Evolutionary conservation across 2,888 invertebrate species (phyloP).

Genomic region (Dasysyrphus albostriatus): DNA sequence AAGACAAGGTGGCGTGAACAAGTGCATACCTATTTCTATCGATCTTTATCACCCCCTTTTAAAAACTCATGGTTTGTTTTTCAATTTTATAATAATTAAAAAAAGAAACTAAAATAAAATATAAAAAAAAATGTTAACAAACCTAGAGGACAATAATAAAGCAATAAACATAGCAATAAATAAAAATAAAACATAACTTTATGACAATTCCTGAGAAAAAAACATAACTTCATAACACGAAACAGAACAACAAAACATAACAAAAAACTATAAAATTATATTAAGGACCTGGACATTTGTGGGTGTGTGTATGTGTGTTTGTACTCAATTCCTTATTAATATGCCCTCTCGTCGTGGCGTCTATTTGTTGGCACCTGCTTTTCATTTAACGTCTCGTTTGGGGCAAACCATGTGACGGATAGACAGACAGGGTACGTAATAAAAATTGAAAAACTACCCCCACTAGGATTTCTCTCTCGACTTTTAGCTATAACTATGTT

Average conservation of each 20-base stretch:
- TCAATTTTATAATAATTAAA: slow-evolving; percentile 1
- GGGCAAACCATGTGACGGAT: slow-evolving; percentile 56
- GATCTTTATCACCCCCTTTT: background rate
- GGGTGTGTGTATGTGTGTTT: background rate
- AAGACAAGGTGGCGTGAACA: too few species aligned
- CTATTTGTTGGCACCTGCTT: slow-evolving; percentile 74
- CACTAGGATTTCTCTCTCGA: slow-evolving; percentile 42
- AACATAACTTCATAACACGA: slow-evolving; percentile 46
- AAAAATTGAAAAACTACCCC: slow-evolving; percentile 64
- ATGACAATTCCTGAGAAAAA: slow-evolving; percentile 61
- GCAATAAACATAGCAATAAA: slow-evolving; percentile 64
- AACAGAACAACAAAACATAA: slow-evolving; percentile 11
- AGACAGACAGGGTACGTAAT: slow-evolving; percentile 49
- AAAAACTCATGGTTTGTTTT: background rate
- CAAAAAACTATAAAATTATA: background rate
- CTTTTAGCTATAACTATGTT: background rate
- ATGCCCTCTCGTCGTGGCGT: slow-evolving; percentile 55
- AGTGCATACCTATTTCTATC: background rate
- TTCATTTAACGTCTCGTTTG: slow-evolving; percentile 59
- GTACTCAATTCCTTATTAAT: slow-evolving; percentile 61
- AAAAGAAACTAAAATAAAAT: slow-evolving; percentile 22
- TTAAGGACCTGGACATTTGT: slow-evolving; percentile 16
- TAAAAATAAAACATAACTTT: slow-evolving; percentile 40
- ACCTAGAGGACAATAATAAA: slow-evolving; percentile 51
- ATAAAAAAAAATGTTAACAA: slow-evolving; percentile 27